These are phyloP conservation scores for Trissolcus japonicus DNA, from an alignment of 2,888 invertebrate species.

Conservation along the genomic window DNA sequence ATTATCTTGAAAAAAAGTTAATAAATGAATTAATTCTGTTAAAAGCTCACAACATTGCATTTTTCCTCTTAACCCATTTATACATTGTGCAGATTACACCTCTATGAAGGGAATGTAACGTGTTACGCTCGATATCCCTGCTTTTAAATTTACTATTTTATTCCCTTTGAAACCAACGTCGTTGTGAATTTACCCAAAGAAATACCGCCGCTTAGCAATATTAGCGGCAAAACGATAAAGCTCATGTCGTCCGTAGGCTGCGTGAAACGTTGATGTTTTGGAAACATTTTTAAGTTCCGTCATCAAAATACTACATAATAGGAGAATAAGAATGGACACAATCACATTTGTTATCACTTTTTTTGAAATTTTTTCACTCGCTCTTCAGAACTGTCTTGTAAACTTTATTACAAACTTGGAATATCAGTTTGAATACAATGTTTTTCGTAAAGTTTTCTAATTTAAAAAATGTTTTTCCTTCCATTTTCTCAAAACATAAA, in stretches of 20 bases:
- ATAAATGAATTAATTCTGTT: constrained; percentile 40
- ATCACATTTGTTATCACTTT: not conserved
- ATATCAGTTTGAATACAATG: too few species aligned
- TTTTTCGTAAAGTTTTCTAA: too few species aligned
- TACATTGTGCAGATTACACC: constrained; percentile 33
- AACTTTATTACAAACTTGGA: too few species aligned
- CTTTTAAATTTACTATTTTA: constrained; percentile 49
- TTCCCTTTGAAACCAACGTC: constrained; percentile 30
- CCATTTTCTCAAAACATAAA: too few species aligned
- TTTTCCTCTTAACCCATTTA: constrained; percentile 24
- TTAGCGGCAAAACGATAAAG: constrained; percentile 41
- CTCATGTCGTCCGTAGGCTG: constrained; percentile 8
- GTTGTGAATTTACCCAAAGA: constrained; percentile 23
- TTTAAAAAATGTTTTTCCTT: too few species aligned
- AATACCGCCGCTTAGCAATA: constrained; percentile 30
- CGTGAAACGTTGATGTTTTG: constrained; percentile 37
- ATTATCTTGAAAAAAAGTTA: not conserved
- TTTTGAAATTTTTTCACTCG: too few species aligned
- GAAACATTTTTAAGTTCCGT: constrained; percentile 27
- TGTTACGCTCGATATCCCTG: constrained; percentile 41
- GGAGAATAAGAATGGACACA: constrained; percentile 19
- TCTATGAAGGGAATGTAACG: constrained; percentile 42
- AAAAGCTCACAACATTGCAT: constrained; percentile 39
- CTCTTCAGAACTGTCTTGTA: too few species aligned
- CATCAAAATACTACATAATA: constrained; percentile 31